Evolutionary conservation across 2,113 vertebrate species (phyloP).

Genomic region (Macrotus californicus): DNA sequence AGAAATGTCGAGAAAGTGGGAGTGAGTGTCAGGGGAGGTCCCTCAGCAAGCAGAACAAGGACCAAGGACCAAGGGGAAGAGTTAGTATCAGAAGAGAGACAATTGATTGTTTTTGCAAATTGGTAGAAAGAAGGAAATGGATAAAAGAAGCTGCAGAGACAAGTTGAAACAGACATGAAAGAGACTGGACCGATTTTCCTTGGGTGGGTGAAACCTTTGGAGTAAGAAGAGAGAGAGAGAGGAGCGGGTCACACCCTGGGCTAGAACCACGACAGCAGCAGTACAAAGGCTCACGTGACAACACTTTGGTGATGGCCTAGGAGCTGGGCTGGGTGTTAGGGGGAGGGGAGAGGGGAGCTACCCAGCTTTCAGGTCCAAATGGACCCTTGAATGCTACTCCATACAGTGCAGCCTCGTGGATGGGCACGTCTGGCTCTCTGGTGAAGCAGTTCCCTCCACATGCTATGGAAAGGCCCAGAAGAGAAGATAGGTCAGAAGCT

Average conservation of each 20-base stretch:
- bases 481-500: not conserved
- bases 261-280: not conserved
- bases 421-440: fast-evolving
- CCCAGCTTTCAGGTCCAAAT: not conserved
- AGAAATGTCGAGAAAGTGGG: conserved; percentile 18
- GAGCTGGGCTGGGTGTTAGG: not conserved
- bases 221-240: not conserved
- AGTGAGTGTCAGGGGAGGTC: not conserved
- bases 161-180: not conserved
- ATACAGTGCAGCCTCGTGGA: fast-evolving
- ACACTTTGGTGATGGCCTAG: not conserved
- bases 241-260: not conserved
- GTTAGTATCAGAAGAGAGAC: not conserved
- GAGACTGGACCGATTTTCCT: not conserved
- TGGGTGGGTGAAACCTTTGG: not conserved
- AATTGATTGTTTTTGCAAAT: not conserved
- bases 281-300: not conserved
- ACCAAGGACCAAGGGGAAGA: not conserved
- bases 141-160: not conserved
- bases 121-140: not conserved
- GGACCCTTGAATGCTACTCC: not conserved
- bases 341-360: fast-evolving
- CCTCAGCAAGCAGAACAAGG: not conserved
- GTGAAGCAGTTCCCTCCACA: not conserved
- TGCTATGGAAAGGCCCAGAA: not conserved